These are phyloP conservation scores for Stenoptilia bipunctidactyla DNA, from an alignment of 2,888 invertebrate genomes.

Conservation along the genomic window DNA sequence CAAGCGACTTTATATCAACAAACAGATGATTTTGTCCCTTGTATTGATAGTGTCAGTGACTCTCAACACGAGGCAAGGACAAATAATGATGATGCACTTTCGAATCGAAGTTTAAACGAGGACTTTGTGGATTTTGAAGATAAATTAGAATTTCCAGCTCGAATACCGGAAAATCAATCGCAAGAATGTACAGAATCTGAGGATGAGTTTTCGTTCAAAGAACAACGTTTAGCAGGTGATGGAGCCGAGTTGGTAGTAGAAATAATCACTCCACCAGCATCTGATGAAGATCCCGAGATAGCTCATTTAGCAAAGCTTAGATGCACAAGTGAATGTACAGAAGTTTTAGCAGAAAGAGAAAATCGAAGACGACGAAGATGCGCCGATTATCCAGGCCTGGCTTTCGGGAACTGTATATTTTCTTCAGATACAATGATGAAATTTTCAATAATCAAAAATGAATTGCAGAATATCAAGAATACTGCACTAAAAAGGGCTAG, in stretches of 20 bases:
- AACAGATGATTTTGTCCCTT: slow-evolving; percentile 66
- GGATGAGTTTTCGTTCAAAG: slow-evolving; percentile 54
- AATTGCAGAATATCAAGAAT: slow-evolving; percentile 97
- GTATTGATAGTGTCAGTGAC: slow-evolving; percentile 70
- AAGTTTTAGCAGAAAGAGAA: slow-evolving; percentile 89
- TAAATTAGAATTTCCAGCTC: slow-evolving; percentile 48
- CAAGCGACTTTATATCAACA: slow-evolving; percentile 55
- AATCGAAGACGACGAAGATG: slow-evolving; percentile 82
- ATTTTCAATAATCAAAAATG: slow-evolving; percentile 96
- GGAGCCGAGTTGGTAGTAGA: slow-evolving; percentile 56
- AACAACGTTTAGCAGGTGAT: slow-evolving; percentile 55
- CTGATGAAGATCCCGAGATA: slow-evolving; percentile 81
- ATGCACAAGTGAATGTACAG: slow-evolving; percentile 90
- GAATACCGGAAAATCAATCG: slow-evolving; percentile 37
- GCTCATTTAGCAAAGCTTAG: slow-evolving; percentile 87
- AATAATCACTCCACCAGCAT: slow-evolving; percentile 36
- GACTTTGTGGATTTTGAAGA: slow-evolving; percentile 47
- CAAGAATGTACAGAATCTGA: slow-evolving; percentile 29
- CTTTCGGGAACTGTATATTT: slow-evolving; percentile 92
- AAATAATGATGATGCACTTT: slow-evolving; percentile 70
- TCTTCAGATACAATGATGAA: slow-evolving; percentile 98
- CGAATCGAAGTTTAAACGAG: slow-evolving; percentile 52
- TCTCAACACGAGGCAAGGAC: slow-evolving; percentile 68
- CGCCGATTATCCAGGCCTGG: slow-evolving; percentile 92
- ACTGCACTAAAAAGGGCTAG: slow-evolving; percentile 98